phyloP scores from a whole-genome alignment of 2,888 invertebrate genomes.

The Gerosis bhagava region DNA sequence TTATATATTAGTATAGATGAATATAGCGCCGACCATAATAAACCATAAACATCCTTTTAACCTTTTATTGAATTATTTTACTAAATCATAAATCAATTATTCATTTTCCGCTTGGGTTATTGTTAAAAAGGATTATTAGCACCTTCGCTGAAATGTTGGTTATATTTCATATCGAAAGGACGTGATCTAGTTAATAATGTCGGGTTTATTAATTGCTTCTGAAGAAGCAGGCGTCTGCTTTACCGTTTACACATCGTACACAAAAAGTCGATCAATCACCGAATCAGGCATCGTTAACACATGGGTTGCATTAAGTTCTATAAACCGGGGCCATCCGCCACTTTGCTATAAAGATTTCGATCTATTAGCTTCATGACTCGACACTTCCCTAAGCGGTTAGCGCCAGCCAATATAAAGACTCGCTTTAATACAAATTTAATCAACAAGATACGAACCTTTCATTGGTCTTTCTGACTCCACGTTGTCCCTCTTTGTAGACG shows the following conservation, averaged over 20 bases:
- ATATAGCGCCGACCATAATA: no score
- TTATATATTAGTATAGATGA: no score
- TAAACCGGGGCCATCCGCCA: constrained; percentile 67
- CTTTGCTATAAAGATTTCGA: constrained; percentile 70
- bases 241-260: constrained; percentile 54
- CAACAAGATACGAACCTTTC: constrained; percentile 68
- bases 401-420: constrained; percentile 71
- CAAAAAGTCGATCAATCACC: constrained; percentile 75
- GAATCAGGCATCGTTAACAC: constrained; percentile 73
- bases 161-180: constrained; percentile 14
- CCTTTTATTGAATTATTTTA: no score
- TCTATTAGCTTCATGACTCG: constrained; percentile 74
- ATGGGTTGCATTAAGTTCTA: constrained; percentile 69
- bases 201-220: constrained; percentile 54
- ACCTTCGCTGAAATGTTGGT: constrained; percentile 5
- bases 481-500: constrained; percentile 61
- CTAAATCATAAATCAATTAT: not conserved
- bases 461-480: constrained; percentile 64
- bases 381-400: constrained; percentile 58
- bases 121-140: constrained; percentile 5
- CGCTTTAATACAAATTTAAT: constrained; percentile 80
- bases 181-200: constrained; percentile 27
- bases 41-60: no score
- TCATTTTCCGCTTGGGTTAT: not conserved
- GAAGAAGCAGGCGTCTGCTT: constrained; percentile 61